Base-by-base conservation (phyloP, 2,797 vertebrate species). In the Myotis findleyi region DNA sequence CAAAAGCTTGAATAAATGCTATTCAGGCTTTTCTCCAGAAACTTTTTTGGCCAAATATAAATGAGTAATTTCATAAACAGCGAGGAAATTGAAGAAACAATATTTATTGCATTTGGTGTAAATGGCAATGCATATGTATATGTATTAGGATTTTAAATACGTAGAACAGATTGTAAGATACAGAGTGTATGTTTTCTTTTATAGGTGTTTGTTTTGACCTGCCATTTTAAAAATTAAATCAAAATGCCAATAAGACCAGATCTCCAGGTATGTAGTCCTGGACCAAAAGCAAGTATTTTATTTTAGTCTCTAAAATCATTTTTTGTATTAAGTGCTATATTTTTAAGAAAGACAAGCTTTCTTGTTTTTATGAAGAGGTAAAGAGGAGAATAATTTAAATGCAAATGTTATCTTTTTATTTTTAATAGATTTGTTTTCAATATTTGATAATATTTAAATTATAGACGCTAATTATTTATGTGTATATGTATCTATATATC, bases 221-320 rank as follows among this genome's bases (percentile, higher is more conserved):
- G 23, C 51, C 73, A 30, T 87, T 97, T 80, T 76, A 87, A 93
- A 93, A 80, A 68, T 93, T 96, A 97, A 96, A 38, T 20, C 92
- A 96, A 96, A 97, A 98, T 98, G 98, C 95, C 98, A 93, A 23
- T 88, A 95, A 97, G 87, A 96, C 96, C 41, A 41, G 97, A 98
- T 92, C 85, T 97, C 62, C 98, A 98, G 98, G 98, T 98, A 98
- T 73, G 98, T 98, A 81, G 38, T 93, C 92, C 27, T 89, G 87
- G 14, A 93, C 4, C 47, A 71, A 51, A 64, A 72, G 23, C 20
- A 41, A 68, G 0, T 85, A 27, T 71, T 77, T 90, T 91, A 73
- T 71, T 77, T 90, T 91, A 73, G 47, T 88, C 93, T n/a, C 57
- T 91, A 72, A 97, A 91, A 79, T 94, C 49, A 75, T 33, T 71